Evolutionary conservation across 2,113 vertebrate species (phyloP), one percentile per base, ranked within the genome.

Genomic region (Hemicordylus capensis): DNA sequence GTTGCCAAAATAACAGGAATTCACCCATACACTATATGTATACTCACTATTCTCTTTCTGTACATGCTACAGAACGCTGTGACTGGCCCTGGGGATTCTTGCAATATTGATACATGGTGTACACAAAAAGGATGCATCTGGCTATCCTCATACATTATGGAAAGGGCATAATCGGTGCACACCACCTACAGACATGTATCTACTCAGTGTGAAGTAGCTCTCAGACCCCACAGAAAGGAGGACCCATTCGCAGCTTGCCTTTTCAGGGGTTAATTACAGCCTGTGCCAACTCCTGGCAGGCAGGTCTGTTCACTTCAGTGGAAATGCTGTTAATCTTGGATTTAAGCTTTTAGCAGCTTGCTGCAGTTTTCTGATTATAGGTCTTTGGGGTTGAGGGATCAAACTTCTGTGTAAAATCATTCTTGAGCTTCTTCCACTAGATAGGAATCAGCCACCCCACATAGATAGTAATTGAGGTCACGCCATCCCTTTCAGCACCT

Each of bases 371-470:
- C 48, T 81, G 66, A 58, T 42, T 70, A 81, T 42, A 72, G 51
- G 80, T 72, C 66, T 72, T 54, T 72, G 34, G 26, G 48, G 80
- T 10, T 72, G 80, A 81, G 48, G 14, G 67, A 81, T 81, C 66
- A 81, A 56, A 56, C 72, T 81, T 58, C 80, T 58, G 72, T 81
- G 66, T 81, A 81, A 70, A 81, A 70, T 72, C 69, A 81, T 67
- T 81, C 67, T 70, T 70, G 24, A 42, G 80, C 51, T 4, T 14
- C 26, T 58, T 81, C 66, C 67, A 31, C 51, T 67, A 56, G 66
- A 81, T 70, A 58, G 66, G 80, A 58, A 81, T 72, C 80, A 81
- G 80, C 51, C 34, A 22, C 51, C 66, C 51, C 24, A 58, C 79
- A 39, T 48, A 42, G 80, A 81, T 81, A 28, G 51, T 81, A 81